A percentile compares a stretch with the other conserved stretches of the same genome.
Conservation (phyloP, 2,888 invertebrate species). For the Germaria angustata region DNA sequence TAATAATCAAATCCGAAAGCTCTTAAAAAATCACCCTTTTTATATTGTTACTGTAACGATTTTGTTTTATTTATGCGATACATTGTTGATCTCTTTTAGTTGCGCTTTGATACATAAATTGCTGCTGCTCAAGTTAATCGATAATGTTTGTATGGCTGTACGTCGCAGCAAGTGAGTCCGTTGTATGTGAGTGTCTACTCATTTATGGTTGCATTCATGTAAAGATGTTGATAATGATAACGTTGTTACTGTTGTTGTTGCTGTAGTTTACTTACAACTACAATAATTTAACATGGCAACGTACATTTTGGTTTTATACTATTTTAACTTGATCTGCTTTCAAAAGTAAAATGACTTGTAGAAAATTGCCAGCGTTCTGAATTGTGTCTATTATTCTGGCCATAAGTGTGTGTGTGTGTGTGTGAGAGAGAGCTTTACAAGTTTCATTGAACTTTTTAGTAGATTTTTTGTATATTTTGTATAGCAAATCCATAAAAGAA, state of each 20-base stretch:
- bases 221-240: conserved; percentile 47
- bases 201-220: too few relatives aligned
- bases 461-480: conserved; percentile 10
- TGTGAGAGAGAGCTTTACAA: not conserved
- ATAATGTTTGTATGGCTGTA: conserved; percentile 33
- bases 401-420: not conserved
- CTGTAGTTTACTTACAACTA: not conserved
- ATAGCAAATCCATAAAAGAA: not conserved
- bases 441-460: conserved; percentile 39
- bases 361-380: conserved; percentile 22
- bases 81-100: conserved; percentile 61
- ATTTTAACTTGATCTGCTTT: not conserved
- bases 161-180: not conserved
- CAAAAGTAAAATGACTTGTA: conserved; percentile 27
- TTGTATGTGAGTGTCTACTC: not conserved
- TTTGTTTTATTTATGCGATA: not conserved
- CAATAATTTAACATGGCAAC: conserved; percentile 8
- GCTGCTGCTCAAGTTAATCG: conserved; percentile 57
- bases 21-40: too few relatives aligned
- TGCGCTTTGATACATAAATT: conserved; percentile 51
- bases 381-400: conserved; percentile 1
- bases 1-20: too few relatives aligned
- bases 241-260: conserved; percentile 22
- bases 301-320: not conserved
- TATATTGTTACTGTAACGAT: not conserved